Base-by-base conservation (phyloP, 2,797 vertebrate genomes). In the Apogon hyalosoma region DNA sequence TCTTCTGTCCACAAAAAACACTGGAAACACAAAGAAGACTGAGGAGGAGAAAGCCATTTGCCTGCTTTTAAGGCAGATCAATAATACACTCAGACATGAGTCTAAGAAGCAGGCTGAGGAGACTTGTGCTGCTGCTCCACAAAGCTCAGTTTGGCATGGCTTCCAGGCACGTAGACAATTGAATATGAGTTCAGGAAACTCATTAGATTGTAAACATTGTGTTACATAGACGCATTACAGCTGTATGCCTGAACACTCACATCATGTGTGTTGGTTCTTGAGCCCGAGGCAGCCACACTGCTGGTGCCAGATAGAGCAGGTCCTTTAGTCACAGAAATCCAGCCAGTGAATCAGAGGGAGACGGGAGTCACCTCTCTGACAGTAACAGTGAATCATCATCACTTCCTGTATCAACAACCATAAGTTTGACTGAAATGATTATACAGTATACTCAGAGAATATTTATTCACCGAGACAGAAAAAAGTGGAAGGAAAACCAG, bases 1-100 rank as follows among this genome's bases (percentile, higher is more conserved):
- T 45, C 45, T 18, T 11, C 3, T 11, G 7, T 33, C 18, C 7
- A 39, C 28, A 48, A 63, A 50, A 51, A 14, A 51, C 28, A 45
- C n/a, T 55, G 16, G 59, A 77, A 69, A 85, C 77, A 84, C 73
- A 83, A 74, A 80, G 68, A 66, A 80, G 77, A 67, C 68, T 31
- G 59, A 31, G 40, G 46, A 40, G 43, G 53, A 42, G 63, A 66
- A 63, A 58, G 65, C 60, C 56, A 59, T 75, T 78, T 78, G 18
- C 24, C 59, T 76, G 84, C 89, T 89, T 87, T 88, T 75, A 87
- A 76, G 59, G 48, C 73, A 59, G 75, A 92, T 91, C 88, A 87
- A 92, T 91, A 90, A 75, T 42, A 73, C 43, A 28, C 66, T 76
- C 54, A 55, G 40, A 55, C 43, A 21, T 60, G 61, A 76, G 57